These are phyloP conservation scores for Leptobrachium ailaonicum DNA, from an alignment of 2,113 vertebrate genomes.

Conservation along the genomic window DNA sequence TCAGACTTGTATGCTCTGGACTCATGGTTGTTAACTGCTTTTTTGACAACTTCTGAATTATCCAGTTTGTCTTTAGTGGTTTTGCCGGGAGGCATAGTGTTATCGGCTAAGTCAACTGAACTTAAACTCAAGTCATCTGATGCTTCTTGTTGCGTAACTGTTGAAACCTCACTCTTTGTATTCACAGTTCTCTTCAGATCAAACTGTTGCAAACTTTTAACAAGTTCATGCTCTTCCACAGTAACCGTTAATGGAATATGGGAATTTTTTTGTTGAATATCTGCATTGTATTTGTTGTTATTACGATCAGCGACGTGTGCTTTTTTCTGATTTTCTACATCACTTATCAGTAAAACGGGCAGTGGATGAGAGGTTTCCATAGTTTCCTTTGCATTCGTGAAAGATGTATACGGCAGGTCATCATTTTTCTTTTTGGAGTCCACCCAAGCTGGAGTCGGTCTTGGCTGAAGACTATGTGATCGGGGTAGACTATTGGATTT, in stretches of 20 bases:
- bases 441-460: constrained; percentile 67
- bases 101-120: constrained; percentile 53
- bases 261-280: constrained; percentile 46
- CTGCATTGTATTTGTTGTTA: constrained; percentile 52
- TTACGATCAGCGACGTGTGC: not conserved
- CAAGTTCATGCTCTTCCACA: constrained; percentile 78
- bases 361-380: constrained; percentile 60
- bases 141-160: constrained; percentile 63
- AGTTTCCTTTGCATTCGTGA: too few species aligned
- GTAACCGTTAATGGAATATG: constrained; percentile 71
- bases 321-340: not conserved
- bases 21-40: constrained; percentile 65
- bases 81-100: constrained; percentile 42
- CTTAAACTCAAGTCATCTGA: constrained; percentile 55
- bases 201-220: constrained; percentile 75
- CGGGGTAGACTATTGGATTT: constrained; percentile 87
- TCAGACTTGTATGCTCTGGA: constrained; percentile 64
- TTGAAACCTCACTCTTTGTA: constrained; percentile 61
- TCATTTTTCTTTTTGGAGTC: constrained; percentile 63
- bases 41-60: constrained; percentile 52
- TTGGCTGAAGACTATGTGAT: constrained; percentile 64
- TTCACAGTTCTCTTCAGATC: constrained; percentile 70
- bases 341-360: constrained; percentile 44
- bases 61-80: constrained; percentile 53
- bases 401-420: too few species aligned